These are phyloP conservation scores for Oncorhynchus keta DNA, from an alignment of 2,113 vertebrate species.

Conservation along the genomic window DNA sequence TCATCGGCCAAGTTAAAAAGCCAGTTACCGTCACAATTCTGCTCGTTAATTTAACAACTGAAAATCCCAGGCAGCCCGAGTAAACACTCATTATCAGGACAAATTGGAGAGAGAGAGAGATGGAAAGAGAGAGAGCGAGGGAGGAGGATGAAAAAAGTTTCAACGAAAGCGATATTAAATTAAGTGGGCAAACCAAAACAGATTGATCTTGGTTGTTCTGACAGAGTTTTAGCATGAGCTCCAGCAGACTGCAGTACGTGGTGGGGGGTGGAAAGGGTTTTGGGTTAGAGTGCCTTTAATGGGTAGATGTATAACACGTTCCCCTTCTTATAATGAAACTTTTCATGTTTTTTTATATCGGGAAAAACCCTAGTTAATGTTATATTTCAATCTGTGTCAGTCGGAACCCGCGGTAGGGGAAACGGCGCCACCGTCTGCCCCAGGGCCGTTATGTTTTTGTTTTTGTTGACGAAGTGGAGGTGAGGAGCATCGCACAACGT, in stretches of 20 bases:
- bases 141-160: conserved; percentile 52
- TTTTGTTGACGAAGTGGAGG: too few relatives aligned
- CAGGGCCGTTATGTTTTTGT: too few relatives aligned
- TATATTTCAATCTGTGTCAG: too few relatives aligned
- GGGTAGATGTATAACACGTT: not conserved
- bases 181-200: conserved; percentile 64
- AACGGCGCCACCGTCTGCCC: too few relatives aligned
- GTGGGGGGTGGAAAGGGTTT: not conserved
- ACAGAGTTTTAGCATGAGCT: conserved; percentile 26
- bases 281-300: not conserved
- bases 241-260: not conserved
- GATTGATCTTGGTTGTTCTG: conserved; percentile 53
- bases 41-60: conserved; percentile 93
- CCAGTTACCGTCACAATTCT: conserved; percentile 92
- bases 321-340: not conserved
- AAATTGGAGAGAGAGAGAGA: conserved; percentile 74
- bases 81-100: conserved; percentile 90
- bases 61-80: conserved; percentile 86
- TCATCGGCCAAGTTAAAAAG: conserved; percentile 92
- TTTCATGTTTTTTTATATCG: too few relatives aligned
- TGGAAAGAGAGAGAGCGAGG: conserved; percentile 73
- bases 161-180: conserved; percentile 72
- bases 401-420: too few relatives aligned
- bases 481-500: too few relatives aligned
- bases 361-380: too few relatives aligned